A percentile compares a stretch with the other conserved stretches of the same genome.
These are phyloP conservation scores for Oxygymnocypris stewartii DNA, from an alignment of 2,113 vertebrate species.

Conservation along the genomic window DNA sequence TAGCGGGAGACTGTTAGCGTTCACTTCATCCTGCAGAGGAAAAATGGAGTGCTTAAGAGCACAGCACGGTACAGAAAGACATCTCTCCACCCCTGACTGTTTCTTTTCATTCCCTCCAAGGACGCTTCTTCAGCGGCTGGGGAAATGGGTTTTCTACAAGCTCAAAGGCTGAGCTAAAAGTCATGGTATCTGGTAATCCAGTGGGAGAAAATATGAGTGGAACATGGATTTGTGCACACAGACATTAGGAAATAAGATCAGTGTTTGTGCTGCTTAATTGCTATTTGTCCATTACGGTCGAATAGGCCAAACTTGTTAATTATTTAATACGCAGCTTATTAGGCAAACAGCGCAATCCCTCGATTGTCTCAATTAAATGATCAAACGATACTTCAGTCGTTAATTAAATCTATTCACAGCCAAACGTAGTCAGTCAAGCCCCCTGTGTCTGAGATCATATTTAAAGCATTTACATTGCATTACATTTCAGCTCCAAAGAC, in stretches of 20 bases:
- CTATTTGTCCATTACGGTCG: slow-evolving; percentile 8
- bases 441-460: slow-evolving; percentile 4
- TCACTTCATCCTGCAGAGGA: slow-evolving; percentile 74
- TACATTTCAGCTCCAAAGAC: not conserved
- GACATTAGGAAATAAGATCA: not conserved
- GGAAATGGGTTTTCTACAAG: slow-evolving; percentile 12
- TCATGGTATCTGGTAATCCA: slow-evolving; percentile 36
- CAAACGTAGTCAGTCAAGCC: slow-evolving; percentile 24
- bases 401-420: slow-evolving; percentile 45
- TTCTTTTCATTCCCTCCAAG: slow-evolving; percentile 7
- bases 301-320: slow-evolving; percentile 43
- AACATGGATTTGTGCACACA: not conserved
- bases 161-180: slow-evolving; percentile 28
- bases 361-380: slow-evolving; percentile 52
- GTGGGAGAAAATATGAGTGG: not conserved
- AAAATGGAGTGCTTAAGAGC: slow-evolving; percentile 30
- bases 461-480: not conserved
- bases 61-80: slow-evolving; percentile 16
- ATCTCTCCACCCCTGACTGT: slow-evolving; percentile 30
- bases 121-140: slow-evolving; percentile 10
- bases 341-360: slow-evolving; percentile 40
- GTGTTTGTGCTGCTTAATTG: slow-evolving; percentile 21
- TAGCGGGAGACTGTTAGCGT: slow-evolving; percentile 77
- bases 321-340: slow-evolving; percentile 53
- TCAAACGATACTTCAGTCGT: slow-evolving; percentile 48